Evolutionary conservation across 2,797 vertebrate genomes (phyloP).

Genomic region (Clarias platycephalus): DNA sequence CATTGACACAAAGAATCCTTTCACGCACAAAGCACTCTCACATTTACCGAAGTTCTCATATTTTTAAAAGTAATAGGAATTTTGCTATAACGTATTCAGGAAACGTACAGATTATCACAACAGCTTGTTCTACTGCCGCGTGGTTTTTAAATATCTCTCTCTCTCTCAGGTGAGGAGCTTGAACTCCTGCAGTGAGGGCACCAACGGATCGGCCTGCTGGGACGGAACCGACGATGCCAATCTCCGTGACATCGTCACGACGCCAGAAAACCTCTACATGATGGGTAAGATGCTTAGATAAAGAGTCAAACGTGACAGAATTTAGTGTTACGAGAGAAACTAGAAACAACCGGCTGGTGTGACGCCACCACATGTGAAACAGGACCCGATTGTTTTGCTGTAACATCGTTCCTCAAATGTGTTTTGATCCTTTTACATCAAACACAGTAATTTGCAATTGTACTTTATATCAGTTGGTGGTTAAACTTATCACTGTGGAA

Average conservation of each 20-base stretch:
- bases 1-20: neutral
- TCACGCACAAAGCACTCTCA: no score
- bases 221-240: slow-evolving; percentile 82
- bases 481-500: neutral
- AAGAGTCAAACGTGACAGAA: neutral
- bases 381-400: neutral
- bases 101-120: neutral
- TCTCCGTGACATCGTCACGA: slow-evolving; percentile 83
- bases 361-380: neutral
- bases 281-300: slow-evolving; percentile 80
- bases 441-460: neutral
- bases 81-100: no score
- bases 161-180: slow-evolving; percentile 83
- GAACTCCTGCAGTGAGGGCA: slow-evolving; percentile 88
- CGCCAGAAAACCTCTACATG: slow-evolving; percentile 95
- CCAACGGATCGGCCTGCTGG: slow-evolving; percentile 87
- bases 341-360: neutral
- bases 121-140: neutral
- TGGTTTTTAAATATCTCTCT: neutral
- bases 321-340: neutral
- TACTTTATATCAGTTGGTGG: no score
- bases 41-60: neutral
- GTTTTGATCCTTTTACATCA: neutral
- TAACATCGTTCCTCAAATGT: neutral
- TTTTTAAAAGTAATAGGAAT: neutral